phyloP scores from a whole-genome alignment of 92 coral and sea anemone species.

The Phenganax marumi region DNA sequence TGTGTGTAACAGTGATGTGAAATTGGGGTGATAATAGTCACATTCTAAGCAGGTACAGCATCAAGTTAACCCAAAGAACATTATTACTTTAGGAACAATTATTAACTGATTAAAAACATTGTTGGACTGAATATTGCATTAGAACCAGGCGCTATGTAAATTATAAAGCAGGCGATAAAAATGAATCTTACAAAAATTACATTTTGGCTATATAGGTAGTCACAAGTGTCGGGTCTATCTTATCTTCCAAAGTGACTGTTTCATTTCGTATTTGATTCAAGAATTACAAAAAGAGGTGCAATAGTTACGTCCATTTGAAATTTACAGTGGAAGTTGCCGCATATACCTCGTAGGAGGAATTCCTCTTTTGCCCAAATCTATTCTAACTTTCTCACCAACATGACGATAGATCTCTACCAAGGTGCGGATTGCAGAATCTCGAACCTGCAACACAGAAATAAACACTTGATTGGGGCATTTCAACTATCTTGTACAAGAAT shows the following conservation, averaged over 20 bases:
- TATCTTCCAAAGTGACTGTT: not conserved
- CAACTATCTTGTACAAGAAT: not conserved
- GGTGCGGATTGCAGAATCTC: constrained; percentile 91
- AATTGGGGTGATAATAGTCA: no score
- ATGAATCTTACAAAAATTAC: no score
- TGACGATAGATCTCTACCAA: constrained; percentile 95
- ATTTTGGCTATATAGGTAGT: no score
- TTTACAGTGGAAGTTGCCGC: not conserved
- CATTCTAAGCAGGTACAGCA: not conserved
- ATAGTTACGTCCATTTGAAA: not conserved
- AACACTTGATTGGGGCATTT: not conserved
- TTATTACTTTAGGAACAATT: no score
- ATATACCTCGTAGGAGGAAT: constrained; percentile 91
- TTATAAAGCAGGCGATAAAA: no score
- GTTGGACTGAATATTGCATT: no score
- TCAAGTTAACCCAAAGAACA: no score
- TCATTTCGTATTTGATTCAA: not conserved
- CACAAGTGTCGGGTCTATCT: no score
- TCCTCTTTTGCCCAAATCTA: constrained; percentile 92
- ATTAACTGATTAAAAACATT: no score
- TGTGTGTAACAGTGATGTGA: no score
- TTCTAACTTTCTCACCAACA: constrained; percentile 95
- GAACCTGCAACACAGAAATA: constrained; percentile 51
- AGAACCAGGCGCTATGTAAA: no score
- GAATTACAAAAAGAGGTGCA: not conserved